Evolutionary conservation across 2,888 invertebrate genomes (phyloP), one percentile per base, ranked within the genome.

Genomic region (Temnothorax unifasciatus): DNA sequence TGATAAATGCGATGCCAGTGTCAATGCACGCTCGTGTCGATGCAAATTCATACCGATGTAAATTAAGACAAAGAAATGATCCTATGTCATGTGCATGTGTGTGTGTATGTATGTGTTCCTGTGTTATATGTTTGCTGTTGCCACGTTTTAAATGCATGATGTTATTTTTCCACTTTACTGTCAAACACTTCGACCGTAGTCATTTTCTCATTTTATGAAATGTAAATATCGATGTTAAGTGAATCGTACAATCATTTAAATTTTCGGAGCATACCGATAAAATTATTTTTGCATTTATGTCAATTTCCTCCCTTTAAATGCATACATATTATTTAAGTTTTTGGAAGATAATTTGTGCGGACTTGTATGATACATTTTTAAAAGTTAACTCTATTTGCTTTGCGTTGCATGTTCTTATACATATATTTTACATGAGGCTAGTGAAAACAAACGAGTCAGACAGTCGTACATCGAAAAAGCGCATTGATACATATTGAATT

Each of bases 21-120:
- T 66, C 44, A 25, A 66, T 66, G 25, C 25, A 44, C 18, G 44
- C 15, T 66, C 44, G 18, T 66, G 44, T 44, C 66, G 47, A 47
- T 68, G 66, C 66, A 68, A 66, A 68, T 68, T 47, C 47, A 68
- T 68, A 68, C 47, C 18, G 66, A 47, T 68, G 66, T 18, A 68
- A 68, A 68, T 68, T 29, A 29, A 68, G 66, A 47, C 29, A 68
- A 11, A 47, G 29, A 68, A 64, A 64, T 41, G 41, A 25, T 68
- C 9, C 47, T 5, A 11, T 66, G 66, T 66, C 18, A 21, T 52
- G 3, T 8, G 25, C 29, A 29, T 29, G 29, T 29, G 29, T 3
- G 29, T 9, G 8, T n/a, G 52, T 9, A 15, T 25, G 3, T 15
- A 15, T 44, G 21, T 64, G 38, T 63, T 38, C 11, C 11, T 18